A percentile compares a stretch with the other conserved stretches of the same genome.
Evolutionary conservation across 2,888 invertebrate genomes (phyloP).

Genomic region (Rhabditophanes sp.): DNA sequence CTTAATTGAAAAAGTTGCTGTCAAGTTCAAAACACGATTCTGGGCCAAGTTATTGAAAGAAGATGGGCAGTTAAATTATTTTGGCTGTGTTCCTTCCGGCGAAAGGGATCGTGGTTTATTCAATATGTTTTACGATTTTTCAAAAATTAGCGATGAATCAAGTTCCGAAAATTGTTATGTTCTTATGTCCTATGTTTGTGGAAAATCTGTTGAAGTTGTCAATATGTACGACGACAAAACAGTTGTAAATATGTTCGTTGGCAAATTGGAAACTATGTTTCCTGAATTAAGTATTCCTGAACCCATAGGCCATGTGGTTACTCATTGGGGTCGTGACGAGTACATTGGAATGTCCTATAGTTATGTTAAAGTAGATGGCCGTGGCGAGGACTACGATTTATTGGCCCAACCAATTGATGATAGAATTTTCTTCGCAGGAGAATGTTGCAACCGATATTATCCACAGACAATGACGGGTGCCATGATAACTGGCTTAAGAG

Average conservation of each 20-base stretch:
- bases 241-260: slow-evolving; percentile 44
- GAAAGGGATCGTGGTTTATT: slow-evolving; percentile 44
- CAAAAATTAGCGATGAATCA: slow-evolving; percentile 9
- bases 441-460: slow-evolving; percentile 40
- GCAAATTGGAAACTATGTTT: slow-evolving; percentile 45
- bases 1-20: slow-evolving; percentile 47
- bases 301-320: slow-evolving; percentile 45
- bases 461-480: slow-evolving; percentile 49
- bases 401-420: slow-evolving; percentile 45
- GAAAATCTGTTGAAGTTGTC: slow-evolving; percentile 44
- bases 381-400: slow-evolving; percentile 45
- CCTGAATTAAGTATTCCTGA: slow-evolving; percentile 45
- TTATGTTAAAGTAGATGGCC: slow-evolving; percentile 46
- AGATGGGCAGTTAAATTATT: slow-evolving; percentile 40
- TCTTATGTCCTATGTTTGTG: slow-evolving; percentile 47
- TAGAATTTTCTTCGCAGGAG: slow-evolving; percentile 49
- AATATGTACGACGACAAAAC: slow-evolving; percentile 44
- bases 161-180: slow-evolving; percentile 18
- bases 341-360: slow-evolving; percentile 47
- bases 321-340: slow-evolving; percentile 46
- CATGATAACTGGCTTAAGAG: slow-evolving; percentile 47
- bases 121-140: slow-evolving; percentile 48
- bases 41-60: slow-evolving; percentile 44
- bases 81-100: slow-evolving; percentile 45
- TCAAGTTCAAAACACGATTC: slow-evolving; percentile 46